Evolutionary conservation across 2,113 vertebrate genomes (phyloP), one percentile per base, ranked within the genome.

Genomic region (Spizaetus ornatus): DNA sequence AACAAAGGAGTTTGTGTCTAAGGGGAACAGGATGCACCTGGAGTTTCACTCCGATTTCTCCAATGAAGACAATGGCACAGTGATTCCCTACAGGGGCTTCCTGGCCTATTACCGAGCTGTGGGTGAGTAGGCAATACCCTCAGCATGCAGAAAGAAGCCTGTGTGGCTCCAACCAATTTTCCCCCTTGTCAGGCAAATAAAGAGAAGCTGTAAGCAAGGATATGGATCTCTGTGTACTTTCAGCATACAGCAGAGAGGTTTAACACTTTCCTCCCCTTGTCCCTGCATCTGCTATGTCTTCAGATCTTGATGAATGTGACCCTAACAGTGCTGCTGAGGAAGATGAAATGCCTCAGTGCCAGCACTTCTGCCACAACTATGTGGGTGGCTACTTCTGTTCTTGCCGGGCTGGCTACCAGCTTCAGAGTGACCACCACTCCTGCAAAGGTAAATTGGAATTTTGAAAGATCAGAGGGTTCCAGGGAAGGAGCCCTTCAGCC

Each of bases 341-440:
- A 0, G 69, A 52, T 3, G 97, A 96, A 42, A 83, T 88, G 34
- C 97, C 97, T 13, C 94, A 13, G 59, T 99, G 99, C 93, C 97
- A 99, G 81, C 99, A 99, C 56, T 96, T 99, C 76, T 99, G 99
- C 93, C 98, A 99, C 96, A 99, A 99, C 97, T 99, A 98, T 6
- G 76, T 99, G 3, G 99, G 99, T 10, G 98, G 99, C 32, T 99
- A 99, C 96, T 97, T 99, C 95, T 99, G 99, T 82, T 98, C 99
- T 61, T 99, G 99, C 97, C 95, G 43, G 50, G 85, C 97, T 36
- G 99, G 99, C 77, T 99, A 99, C 26, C 96, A 98, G 74, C 98
- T 99, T 52, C 98, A 98, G 86, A 93, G 97, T 34, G 99, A 99
- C 71, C 77, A 94, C 38, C 97, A 81, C 71, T 98, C 98, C 56